Conservation (phyloP, 2,888 invertebrate genomes). For the Polymixis lichenea region DNA sequence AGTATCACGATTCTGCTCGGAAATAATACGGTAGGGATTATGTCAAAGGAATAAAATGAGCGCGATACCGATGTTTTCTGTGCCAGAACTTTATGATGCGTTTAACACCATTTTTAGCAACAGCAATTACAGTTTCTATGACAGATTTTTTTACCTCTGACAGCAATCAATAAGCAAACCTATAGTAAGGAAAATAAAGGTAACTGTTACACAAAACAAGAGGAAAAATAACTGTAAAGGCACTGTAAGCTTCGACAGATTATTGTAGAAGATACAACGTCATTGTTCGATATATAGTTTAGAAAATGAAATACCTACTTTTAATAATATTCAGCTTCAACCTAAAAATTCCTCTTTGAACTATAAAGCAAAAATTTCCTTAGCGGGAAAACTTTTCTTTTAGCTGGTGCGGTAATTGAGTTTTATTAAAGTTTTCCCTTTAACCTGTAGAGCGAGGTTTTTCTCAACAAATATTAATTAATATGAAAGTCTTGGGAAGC, state of each 20-base stretch:
- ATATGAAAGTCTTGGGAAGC: neutral
- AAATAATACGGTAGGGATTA: neutral
- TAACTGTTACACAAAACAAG: neutral
- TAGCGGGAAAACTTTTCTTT: neutral
- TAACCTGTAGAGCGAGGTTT: neutral
- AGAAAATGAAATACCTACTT: neutral
- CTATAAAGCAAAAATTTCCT: neutral
- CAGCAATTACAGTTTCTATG: neutral
- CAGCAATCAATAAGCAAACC: neutral
- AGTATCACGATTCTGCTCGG: neutral
- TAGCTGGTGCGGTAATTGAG: neutral
- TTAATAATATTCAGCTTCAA: neutral
- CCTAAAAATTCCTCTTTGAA: neutral
- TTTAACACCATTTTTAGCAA: neutral
- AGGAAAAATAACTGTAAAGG: too few relatives aligned
- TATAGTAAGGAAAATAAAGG: neutral
- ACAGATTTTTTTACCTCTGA: neutral
- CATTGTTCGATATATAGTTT: too few relatives aligned
- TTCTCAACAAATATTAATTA: neutral
- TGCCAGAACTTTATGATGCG: neutral
- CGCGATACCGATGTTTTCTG: neutral
- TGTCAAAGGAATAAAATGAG: constrained; percentile 1
- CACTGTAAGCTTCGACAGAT: neutral
- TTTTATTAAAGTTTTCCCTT: neutral
- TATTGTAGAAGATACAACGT: neutral